Base-by-base conservation (phyloP, 2,888 invertebrate species). In the Gibbula magus region DNA sequence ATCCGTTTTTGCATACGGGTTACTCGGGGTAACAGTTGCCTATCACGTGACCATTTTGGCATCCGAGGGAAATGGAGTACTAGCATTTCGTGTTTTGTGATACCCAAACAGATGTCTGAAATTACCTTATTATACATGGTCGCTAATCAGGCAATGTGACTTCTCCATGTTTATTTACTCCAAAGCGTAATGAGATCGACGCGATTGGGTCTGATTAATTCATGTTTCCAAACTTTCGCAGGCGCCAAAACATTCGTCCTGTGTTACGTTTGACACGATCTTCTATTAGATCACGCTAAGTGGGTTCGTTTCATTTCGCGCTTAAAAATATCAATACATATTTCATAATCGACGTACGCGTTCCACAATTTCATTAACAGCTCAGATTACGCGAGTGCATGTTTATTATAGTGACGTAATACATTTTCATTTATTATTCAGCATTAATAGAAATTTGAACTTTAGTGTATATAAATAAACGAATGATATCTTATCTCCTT, bases 191-290 rank as follows among this genome's bases (percentile, higher is more conserved):
- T 61, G 61, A 61, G 61, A 61, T 61, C 61, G 25, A 29, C 16
- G 25, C 61, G 29, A 61, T 61, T 61, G 29, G 2, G 18, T 61
- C 29, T 61, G 18, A 61, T 29, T 61, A 61, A 61, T 61, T 61
- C 25, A 61, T 25, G 18, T 61, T 61, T 25, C 29, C 61, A 61
- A 61, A 61, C 29, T 29, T 61, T 61, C 29, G 29, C 25, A 61
- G 61, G 61, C 61, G 61, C 61, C 61, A 61, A 61, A 61, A 25
- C 61, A 25, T 61, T 61, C 61, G 61, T 61, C 61, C 25, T 13
- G 25, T 16, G 61, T 16, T 61, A 29, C 29, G 16, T 61, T 61
- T 61, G 61, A 61, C 61, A 61, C 61, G 61, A 61, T 25, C 61
- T 61, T 61, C 29, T 29, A 16, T 10, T 29, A 61, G 25, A 29